phyloP scores from a whole-genome alignment of 2,797 vertebrate species.

The Petrocephalus sullivani region DNA sequence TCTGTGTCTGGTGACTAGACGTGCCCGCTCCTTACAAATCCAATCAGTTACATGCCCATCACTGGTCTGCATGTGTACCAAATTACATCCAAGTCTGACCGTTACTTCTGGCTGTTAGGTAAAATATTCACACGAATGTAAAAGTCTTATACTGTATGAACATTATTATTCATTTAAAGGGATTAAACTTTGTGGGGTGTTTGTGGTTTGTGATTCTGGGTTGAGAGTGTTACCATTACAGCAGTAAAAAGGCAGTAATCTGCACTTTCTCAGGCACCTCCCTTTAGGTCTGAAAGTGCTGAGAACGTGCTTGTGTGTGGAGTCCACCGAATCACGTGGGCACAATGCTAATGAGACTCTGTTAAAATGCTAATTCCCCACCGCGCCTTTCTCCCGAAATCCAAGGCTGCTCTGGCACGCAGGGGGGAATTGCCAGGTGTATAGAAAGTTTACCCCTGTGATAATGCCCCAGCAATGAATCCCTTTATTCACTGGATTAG shows the following conservation, averaged over 20 bases:
- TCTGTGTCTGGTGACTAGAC: too few relatives aligned
- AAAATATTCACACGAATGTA: not conserved
- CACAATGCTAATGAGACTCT: not conserved
- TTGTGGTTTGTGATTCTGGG: not conserved
- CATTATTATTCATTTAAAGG: not conserved
- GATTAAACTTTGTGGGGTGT: not conserved
- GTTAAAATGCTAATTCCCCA: not conserved
- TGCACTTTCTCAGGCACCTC: not conserved
- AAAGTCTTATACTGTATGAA: not conserved
- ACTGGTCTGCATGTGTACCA: too few relatives aligned
- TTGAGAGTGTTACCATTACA: not conserved
- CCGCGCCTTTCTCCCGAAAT: not conserved
- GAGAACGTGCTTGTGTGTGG: not conserved
- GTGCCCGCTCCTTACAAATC: too few relatives aligned
- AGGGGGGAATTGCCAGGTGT: slow-evolving; percentile 11
- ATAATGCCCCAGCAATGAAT: slow-evolving; percentile 44
- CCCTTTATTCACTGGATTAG: slow-evolving; percentile 32
- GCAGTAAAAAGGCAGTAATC: not conserved
- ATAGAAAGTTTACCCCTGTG: slow-evolving; percentile 38
- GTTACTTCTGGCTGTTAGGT: not conserved
- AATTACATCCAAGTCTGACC: too few relatives aligned
- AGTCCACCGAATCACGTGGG: not conserved
- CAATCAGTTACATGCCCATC: too few relatives aligned
- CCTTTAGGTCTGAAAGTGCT: not conserved
- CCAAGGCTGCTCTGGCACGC: not conserved